A percentile compares a stretch with the other conserved stretches of the same genome.
phyloP scores from a whole-genome alignment of 2,113 vertebrate genomes.

The Limnothrissa miodon region DNA sequence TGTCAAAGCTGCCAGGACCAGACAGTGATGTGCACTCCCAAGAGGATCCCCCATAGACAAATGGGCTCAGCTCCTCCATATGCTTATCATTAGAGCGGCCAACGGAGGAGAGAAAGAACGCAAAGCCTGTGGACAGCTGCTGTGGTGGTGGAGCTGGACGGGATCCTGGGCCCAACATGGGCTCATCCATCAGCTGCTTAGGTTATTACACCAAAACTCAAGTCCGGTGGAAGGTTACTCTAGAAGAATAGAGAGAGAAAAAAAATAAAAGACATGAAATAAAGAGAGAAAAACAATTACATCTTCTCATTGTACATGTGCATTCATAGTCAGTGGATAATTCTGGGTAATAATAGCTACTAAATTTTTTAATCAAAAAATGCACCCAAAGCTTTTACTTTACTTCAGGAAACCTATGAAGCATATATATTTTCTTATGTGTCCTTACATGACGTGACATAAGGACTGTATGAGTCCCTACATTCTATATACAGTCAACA shows the following conservation, averaged over 20 bases:
- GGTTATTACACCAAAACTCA: background rate
- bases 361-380: background rate
- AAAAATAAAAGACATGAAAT: background rate
- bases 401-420: no score
- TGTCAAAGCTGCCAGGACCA: conserved; percentile 12
- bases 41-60: background rate
- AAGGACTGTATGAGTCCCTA: no score
- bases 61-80: background rate
- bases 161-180: background rate
- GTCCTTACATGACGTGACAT: no score
- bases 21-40: background rate
- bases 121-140: background rate
- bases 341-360: background rate
- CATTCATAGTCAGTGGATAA: background rate
- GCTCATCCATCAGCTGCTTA: background rate
- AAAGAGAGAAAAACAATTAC: background rate
- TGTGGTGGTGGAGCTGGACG: background rate
- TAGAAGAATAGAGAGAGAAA: background rate
- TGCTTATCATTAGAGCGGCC: background rate
- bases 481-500: no score
- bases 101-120: background rate
- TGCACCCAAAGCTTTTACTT: background rate
- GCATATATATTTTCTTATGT: no score
- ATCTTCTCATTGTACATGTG: background rate
- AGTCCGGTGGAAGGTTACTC: background rate